These are phyloP conservation scores for Ictalurus punctatus DNA, from an alignment of 2,113 vertebrate genomes.

Conservation along the genomic window DNA sequence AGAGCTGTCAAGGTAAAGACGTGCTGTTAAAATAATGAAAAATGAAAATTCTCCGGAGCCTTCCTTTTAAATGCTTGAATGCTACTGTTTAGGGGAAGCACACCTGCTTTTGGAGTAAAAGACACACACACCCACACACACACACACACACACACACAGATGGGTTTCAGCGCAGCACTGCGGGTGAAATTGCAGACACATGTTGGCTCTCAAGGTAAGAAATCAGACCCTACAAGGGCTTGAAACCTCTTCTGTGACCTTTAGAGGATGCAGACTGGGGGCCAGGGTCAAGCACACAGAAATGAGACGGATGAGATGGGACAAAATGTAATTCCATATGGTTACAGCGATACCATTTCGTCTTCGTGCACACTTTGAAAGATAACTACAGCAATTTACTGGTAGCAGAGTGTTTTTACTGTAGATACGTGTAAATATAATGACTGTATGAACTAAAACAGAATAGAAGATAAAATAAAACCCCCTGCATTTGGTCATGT, in stretches of 20 bases:
- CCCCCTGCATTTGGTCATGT: neutral
- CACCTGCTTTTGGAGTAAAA: slow-evolving; percentile 51
- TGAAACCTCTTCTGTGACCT: slow-evolving; percentile 36
- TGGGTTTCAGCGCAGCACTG: slow-evolving; percentile 34
- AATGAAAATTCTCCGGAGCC: slow-evolving; percentile 43
- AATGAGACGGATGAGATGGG: slow-evolving; percentile 7
- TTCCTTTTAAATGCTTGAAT: slow-evolving; percentile 48
- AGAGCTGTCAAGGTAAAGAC: slow-evolving; percentile 48
- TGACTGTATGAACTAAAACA: neutral
- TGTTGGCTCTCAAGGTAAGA: slow-evolving; percentile 48
- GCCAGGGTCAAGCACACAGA: slow-evolving; percentile 29
- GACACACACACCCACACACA: slow-evolving; percentile 26
- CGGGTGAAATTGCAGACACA: slow-evolving; percentile 52
- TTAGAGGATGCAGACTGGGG: slow-evolving; percentile 32
- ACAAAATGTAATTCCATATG: slow-evolving; percentile 27
- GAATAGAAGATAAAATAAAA: neutral
- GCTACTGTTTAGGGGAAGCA: slow-evolving; percentile 49
- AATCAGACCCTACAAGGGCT: slow-evolving; percentile 34
- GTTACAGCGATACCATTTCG: neutral
- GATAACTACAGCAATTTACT: neutral
- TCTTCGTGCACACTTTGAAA: neutral
- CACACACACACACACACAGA: slow-evolving; percentile 17
- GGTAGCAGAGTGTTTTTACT: neutral
- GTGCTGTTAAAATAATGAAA: slow-evolving; percentile 47
- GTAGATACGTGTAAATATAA: neutral